A percentile compares a stretch with the other conserved stretches of the same genome.
phyloP scores from a whole-genome alignment of 64 coral and sea anemone genomes.

The Dendronephthya gigantea region DNA sequence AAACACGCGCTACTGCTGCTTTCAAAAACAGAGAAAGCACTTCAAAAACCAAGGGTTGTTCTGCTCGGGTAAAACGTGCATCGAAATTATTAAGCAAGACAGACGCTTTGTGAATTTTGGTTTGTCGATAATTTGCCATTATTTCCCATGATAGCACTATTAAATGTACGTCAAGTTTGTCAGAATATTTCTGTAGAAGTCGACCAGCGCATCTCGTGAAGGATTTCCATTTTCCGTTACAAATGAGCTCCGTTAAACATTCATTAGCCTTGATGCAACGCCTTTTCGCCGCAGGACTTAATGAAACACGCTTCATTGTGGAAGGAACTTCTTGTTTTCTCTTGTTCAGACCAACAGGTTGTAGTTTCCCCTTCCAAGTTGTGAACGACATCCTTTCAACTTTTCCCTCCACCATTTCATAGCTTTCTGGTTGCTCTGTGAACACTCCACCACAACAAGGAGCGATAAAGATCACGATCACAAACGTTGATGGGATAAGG shows the following conservation, averaged over 20 bases:
- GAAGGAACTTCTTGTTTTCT: background rate
- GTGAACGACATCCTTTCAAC: background rate
- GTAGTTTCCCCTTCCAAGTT: background rate
- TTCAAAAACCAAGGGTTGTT: background rate
- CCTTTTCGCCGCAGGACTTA: background rate
- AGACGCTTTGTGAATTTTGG: background rate
- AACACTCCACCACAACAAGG: background rate
- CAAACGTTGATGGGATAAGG: background rate
- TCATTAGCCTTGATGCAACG: background rate
- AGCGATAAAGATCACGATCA: constrained; percentile 2
- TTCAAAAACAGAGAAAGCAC: background rate
- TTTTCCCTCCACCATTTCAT: background rate
- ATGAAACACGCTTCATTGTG: background rate
- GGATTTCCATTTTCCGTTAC: background rate
- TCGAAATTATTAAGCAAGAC: background rate
- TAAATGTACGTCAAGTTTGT: background rate
- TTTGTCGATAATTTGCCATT: background rate
- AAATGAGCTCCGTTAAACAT: background rate
- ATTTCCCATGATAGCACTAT: background rate
- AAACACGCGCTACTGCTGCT: background rate
- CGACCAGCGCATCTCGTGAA: background rate
- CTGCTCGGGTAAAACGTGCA: background rate
- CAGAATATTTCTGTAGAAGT: background rate
- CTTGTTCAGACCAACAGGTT: background rate
- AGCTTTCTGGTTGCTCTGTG: background rate